phyloP scores from a whole-genome alignment of 2,888 invertebrate genomes.

The Caenorhabditis afra region DNA sequence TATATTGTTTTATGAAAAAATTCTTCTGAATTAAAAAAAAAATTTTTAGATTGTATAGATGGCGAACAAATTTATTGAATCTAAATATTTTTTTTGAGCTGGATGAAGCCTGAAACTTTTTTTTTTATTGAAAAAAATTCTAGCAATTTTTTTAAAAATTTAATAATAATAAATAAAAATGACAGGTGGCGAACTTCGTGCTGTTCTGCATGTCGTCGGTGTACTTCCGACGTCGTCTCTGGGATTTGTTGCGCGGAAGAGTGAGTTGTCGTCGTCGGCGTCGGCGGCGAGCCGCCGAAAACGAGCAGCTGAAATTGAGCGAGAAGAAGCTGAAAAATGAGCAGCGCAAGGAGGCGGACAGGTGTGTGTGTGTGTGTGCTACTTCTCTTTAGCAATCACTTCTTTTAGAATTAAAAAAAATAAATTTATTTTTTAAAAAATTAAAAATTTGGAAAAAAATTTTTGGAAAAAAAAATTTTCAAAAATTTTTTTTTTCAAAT shows the following conservation, averaged over 20 bases:
- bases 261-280: conserved; percentile 40
- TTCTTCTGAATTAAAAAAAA: too few relatives aligned
- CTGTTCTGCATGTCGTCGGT: conserved; percentile 64
- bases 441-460: too few relatives aligned
- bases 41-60: too few relatives aligned
- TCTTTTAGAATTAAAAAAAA: too few relatives aligned
- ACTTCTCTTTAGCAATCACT: background rate
- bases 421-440: too few relatives aligned
- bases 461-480: too few relatives aligned
- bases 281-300: background rate
- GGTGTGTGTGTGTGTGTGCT: conserved; percentile 18
- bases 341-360: background rate
- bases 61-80: too few relatives aligned
- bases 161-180: too few relatives aligned
- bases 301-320: background rate
- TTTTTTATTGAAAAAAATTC: background rate
- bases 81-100: too few relatives aligned
- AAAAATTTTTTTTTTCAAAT: too few relatives aligned
- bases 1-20: too few relatives aligned
- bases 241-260: conserved; percentile 43
- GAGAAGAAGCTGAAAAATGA: background rate
- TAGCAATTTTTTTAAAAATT: conserved; percentile 8
- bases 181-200: conserved; percentile 59
- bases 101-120: too few relatives aligned
- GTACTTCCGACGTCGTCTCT: conserved; percentile 59